These are phyloP conservation scores for Apus apus DNA, from an alignment of 2,113 vertebrate genomes.

Conservation along the genomic window DNA sequence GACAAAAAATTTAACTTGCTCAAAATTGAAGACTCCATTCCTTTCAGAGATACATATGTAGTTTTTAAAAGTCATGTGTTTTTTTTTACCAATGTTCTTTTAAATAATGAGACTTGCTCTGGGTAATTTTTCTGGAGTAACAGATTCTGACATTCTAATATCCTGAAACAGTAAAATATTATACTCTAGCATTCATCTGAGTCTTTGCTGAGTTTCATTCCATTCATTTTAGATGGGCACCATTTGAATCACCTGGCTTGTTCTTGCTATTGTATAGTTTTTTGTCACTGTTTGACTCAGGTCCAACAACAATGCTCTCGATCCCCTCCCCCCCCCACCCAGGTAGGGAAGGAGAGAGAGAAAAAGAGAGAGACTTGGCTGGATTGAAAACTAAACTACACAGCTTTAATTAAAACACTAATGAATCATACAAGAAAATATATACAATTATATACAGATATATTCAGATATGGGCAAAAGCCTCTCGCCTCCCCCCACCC, in stretches of 20 bases:
- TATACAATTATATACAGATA: too few species aligned
- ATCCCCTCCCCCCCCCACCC: too few species aligned
- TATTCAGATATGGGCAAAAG: too few species aligned
- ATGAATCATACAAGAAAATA: too few species aligned
- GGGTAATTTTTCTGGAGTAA: not conserved
- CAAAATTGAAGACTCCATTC: not conserved
- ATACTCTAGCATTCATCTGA: not conserved
- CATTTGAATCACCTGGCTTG: not conserved
- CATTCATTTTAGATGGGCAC: not conserved
- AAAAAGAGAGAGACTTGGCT: too few species aligned
- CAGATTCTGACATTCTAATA: not conserved
- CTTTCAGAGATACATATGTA: not conserved
- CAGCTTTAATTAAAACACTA: too few species aligned
- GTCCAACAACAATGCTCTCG: too few species aligned
- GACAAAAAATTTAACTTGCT: not conserved
- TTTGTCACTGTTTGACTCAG: too few species aligned
- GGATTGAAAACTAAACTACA: too few species aligned
- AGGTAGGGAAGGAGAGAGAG: too few species aligned
- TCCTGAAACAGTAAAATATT: not conserved
- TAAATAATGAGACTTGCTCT: not conserved
- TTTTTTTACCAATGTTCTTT: not conserved
- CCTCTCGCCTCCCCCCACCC: too few species aligned
- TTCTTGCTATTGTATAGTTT: not conserved
- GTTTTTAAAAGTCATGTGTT: not conserved
- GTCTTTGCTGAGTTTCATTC: not conserved